Percentiles rank a stretch among this genome's conserved stretches.
phyloP scores from a whole-genome alignment of 2,888 invertebrate genomes.

The Diaprepes abbreviatus region DNA sequence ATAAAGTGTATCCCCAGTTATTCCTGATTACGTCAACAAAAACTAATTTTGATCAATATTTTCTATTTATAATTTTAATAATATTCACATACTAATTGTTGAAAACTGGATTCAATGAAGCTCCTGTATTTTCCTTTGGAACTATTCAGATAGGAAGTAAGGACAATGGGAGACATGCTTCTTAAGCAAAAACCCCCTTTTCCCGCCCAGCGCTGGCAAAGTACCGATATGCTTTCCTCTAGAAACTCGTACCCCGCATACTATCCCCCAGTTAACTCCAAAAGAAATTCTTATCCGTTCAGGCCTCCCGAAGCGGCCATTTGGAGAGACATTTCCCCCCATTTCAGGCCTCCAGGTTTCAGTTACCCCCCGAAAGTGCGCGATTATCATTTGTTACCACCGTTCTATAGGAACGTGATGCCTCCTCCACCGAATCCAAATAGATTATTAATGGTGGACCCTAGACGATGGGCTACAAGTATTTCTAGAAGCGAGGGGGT shows the following conservation, averaged over 20 bases:
- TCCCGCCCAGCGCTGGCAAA: constrained; percentile 66
- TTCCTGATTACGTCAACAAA: no score
- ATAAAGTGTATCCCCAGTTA: no score
- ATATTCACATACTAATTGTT: no score
- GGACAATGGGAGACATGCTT: constrained; percentile 72
- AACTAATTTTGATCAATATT: no score
- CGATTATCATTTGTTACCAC: constrained; percentile 77
- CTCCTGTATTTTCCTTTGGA: no score
- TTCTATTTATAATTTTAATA: no score
- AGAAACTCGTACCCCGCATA: constrained; percentile 72
- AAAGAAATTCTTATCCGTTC: constrained; percentile 67
- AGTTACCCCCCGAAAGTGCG: constrained; percentile 70
- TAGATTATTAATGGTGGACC: constrained; percentile 63
- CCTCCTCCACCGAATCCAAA: constrained; percentile 71
- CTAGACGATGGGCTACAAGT: constrained; percentile 55
- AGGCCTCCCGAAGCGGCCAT: constrained; percentile 59
- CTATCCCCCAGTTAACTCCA: constrained; percentile 58
- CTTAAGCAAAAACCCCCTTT: constrained; percentile 72
- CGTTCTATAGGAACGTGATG: constrained; percentile 77
- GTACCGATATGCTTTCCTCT: constrained; percentile 64
- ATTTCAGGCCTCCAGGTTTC: constrained; percentile 69
- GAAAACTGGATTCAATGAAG: no score
- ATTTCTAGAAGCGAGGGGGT: constrained; percentile 31
- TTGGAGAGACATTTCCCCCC: constrained; percentile 66
- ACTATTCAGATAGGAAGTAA: no score